Evolutionary conservation across 2,797 vertebrate genomes (phyloP), one percentile per base, ranked within the genome.

Genomic region (Urocyon cinereoargenteus): DNA sequence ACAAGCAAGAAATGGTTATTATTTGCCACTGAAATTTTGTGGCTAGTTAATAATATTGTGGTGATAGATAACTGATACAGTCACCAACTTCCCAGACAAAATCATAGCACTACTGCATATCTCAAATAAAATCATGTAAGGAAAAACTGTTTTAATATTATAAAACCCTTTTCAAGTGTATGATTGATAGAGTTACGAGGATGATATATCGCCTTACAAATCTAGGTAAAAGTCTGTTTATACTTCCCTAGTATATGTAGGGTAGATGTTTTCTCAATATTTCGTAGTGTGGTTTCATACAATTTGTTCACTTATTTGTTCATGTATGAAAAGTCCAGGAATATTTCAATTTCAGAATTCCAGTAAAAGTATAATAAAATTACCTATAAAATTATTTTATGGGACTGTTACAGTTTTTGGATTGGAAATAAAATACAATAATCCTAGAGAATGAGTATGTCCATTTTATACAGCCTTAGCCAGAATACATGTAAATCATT

Each of bases 351-450:
- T 88, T n/a, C 36, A 79, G 31, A 90, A 93, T 85, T 93, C 21
- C 66, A 86, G 28, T 53, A 59, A 90, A 90, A 90, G 68, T 22
- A n/a, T 36, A 86, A 82, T 61, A 93, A 93, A 90, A 61, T 90
- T 62, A n/a, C 40, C 73, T 31, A 82, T 90, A 55, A 85, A 73
- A 81, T 89, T 81, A 92, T 66, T 90, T 95, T 86, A 59, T 66
- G 36, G 28, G 16, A 85, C 51, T 75, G 1, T 81, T 57, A 73
- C 7, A 53, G 6, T 31, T 90, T 86, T 86, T 82, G 24, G 10
- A 62, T 62, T 94, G 2, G 72, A 90, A 78, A 81, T 62, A 53
- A 62, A 84, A 87, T 31, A 72, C 15, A 53, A 19, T 83, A 55
- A 24, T 91, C 86, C 11, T 68, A 75, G 51, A 68, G 51, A 75